phyloP scores from a whole-genome alignment of 1,140 invertebrate species.

The Nymphalis io region DNA sequence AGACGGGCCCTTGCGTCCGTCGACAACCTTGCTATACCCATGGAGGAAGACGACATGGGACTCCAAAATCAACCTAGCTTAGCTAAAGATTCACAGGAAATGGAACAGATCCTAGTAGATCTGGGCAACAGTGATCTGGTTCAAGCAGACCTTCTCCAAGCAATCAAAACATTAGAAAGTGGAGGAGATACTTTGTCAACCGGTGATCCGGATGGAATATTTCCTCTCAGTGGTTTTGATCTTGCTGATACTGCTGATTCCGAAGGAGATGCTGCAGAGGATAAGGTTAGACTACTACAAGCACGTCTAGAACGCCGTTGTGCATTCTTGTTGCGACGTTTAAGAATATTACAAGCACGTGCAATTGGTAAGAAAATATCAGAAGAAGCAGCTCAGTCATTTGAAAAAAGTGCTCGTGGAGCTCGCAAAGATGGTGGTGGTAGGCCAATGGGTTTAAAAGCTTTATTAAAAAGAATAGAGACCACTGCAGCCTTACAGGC shows the following conservation, averaged over 20 bases:
- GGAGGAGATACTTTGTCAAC: slow-evolving; percentile 74
- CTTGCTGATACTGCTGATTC: slow-evolving; percentile 78
- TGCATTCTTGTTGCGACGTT: slow-evolving; percentile 86
- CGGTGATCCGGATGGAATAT: slow-evolving; percentile 81
- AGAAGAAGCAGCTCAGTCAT: slow-evolving; percentile 87
- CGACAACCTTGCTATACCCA: slow-evolving; percentile 80
- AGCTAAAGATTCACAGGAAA: slow-evolving; percentile 77
- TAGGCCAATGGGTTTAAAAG: slow-evolving; percentile 62
- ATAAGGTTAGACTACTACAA: slow-evolving; percentile 81
- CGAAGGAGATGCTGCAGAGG: slow-evolving; percentile 74
- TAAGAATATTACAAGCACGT: slow-evolving; percentile 88
- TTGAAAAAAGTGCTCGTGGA: slow-evolving; percentile 82
- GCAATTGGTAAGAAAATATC: slow-evolving; percentile 87
- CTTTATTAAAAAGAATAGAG: slow-evolving; percentile 67
- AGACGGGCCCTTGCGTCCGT: slow-evolving; percentile 73
- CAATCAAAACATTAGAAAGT: slow-evolving; percentile 85
- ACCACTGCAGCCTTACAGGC: slow-evolving; percentile 70
- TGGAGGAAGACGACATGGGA: slow-evolving; percentile 87
- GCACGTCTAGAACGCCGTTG: slow-evolving; percentile 84
- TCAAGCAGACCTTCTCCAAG: slow-evolving; percentile 83
- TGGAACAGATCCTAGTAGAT: slow-evolving; percentile 82
- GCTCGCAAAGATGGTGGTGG: slow-evolving; percentile 65
- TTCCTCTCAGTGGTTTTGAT: slow-evolving; percentile 83
- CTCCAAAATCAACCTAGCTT: slow-evolving; percentile 75
- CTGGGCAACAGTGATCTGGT: slow-evolving; percentile 80